phyloP scores from a whole-genome alignment of 2,113 vertebrate species.

The Hyla sarda region DNA sequence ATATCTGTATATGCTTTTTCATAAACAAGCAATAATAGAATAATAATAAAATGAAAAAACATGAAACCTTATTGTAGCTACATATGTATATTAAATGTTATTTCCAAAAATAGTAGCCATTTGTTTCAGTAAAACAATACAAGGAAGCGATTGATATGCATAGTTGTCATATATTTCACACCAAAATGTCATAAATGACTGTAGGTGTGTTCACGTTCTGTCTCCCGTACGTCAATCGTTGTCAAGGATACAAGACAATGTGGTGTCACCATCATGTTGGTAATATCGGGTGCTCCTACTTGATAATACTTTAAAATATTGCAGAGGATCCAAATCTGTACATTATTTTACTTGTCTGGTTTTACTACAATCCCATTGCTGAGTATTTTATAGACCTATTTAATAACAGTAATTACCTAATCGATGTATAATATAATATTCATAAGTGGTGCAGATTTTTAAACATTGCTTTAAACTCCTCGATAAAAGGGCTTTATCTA shows the following conservation, averaged over 20 bases:
- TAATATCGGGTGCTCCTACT: neutral
- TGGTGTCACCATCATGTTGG: conserved; percentile 1
- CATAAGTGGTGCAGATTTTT: neutral
- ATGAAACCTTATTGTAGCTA: neutral
- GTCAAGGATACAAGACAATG: conserved; percentile 39
- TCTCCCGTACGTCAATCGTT: conserved; percentile 36
- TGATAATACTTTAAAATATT: neutral
- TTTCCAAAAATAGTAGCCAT: neutral
- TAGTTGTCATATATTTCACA: conserved; percentile 22
- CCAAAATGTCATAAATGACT: conserved; percentile 19
- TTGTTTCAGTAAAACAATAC: neutral
- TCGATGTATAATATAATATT: neutral
- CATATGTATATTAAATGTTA: neutral
- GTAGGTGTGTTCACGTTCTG: conserved; percentile 28
- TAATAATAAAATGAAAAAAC: too few species aligned
- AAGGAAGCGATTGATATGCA: neutral
- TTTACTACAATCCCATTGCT: neutral
- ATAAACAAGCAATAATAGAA: neutral
- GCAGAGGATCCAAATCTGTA: neutral
- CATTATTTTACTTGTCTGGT: neutral
- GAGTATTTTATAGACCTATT: neutral
- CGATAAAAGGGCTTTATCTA: neutral
- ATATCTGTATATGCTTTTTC: neutral
- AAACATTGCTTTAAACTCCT: neutral
- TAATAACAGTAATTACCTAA: neutral